A percentile compares a stretch with the other conserved stretches of the same genome.
These are phyloP conservation scores for Mesochorus sp. DNA, from an alignment of 2,888 invertebrate genomes.

Conservation along the genomic window DNA sequence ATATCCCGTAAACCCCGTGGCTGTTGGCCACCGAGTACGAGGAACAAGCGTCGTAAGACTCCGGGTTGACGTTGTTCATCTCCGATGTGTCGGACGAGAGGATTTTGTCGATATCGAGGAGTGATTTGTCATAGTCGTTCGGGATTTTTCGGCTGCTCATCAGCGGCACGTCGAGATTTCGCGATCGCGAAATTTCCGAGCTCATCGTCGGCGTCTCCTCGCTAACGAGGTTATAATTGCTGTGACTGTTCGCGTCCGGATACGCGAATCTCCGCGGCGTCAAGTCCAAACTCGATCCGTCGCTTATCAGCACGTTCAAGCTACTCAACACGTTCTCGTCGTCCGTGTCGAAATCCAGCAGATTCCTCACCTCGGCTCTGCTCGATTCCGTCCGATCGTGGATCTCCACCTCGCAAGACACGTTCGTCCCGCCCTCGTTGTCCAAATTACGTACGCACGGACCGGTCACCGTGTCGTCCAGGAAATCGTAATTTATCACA, in stretches of 20 bases:
- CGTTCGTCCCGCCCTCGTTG: no score
- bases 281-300: conserved; percentile 55
- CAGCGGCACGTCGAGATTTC: conserved; percentile 57
- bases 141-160: no score
- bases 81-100: conserved; percentile 56
- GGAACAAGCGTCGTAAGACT: conserved; percentile 51
- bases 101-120: conserved; percentile 59
- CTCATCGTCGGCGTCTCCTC: conserved; percentile 58
- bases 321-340: conserved; percentile 62
- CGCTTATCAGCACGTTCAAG: conserved; percentile 52
- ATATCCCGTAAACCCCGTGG: conserved; percentile 68
- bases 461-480: conserved; percentile 64
- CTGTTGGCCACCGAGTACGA: conserved; percentile 71
- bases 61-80: conserved; percentile 55
- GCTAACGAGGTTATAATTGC: conserved; percentile 64
- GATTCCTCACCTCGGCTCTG: conserved; percentile 55
- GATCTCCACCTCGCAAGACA: conserved; percentile 40
- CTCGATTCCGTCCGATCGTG: conserved; percentile 50
- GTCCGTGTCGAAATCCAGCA: conserved; percentile 63
- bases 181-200: conserved; percentile 42
- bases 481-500: conserved; percentile 65
- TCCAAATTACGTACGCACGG: neutral
- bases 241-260: conserved; percentile 70
- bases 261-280: conserved; percentile 62
- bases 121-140: conserved; percentile 65